These are phyloP conservation scores for Morone saxatilis DNA, from an alignment of 2,113 vertebrate species.

Conservation along the genomic window DNA sequence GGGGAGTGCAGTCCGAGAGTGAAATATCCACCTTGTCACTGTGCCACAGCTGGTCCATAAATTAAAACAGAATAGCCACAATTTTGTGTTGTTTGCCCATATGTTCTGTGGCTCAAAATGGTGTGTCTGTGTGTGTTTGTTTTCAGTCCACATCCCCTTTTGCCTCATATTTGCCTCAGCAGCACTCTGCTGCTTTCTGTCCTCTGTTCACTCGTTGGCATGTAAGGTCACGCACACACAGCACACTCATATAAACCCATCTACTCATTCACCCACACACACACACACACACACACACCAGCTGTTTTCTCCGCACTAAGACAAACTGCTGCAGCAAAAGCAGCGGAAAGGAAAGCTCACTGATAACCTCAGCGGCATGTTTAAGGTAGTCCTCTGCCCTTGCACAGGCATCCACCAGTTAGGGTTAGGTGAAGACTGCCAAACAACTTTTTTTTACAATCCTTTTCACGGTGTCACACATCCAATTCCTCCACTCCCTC, in stretches of 20 bases:
- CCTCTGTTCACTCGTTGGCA: constrained; percentile 45
- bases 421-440: constrained; percentile 22
- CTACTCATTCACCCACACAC: constrained; percentile 29
- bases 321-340: constrained; percentile 34
- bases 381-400: constrained; percentile 24
- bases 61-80: constrained; percentile 34
- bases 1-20: constrained; percentile 19
- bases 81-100: constrained; percentile 41
- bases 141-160: constrained; percentile 18
- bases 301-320: constrained; percentile 43
- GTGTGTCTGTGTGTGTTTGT: constrained; percentile 15
- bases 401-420: constrained; percentile 8
- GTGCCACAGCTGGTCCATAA: constrained; percentile 51
- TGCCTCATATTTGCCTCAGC: constrained; percentile 51
- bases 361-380: constrained; percentile 33
- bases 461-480: constrained; percentile 13
- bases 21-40: constrained; percentile 49
- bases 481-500: constrained; percentile 51
- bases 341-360: constrained; percentile 16
- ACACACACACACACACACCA: constrained; percentile 29
- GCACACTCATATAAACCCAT: constrained; percentile 39
- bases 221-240: constrained; percentile 63
- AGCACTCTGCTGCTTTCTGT: constrained; percentile 36
- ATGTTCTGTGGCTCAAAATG: constrained; percentile 31
- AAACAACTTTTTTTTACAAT: background rate